Base-by-base conservation (phyloP, 2,888 invertebrate species). In the Ditylenchus weischeri region DNA sequence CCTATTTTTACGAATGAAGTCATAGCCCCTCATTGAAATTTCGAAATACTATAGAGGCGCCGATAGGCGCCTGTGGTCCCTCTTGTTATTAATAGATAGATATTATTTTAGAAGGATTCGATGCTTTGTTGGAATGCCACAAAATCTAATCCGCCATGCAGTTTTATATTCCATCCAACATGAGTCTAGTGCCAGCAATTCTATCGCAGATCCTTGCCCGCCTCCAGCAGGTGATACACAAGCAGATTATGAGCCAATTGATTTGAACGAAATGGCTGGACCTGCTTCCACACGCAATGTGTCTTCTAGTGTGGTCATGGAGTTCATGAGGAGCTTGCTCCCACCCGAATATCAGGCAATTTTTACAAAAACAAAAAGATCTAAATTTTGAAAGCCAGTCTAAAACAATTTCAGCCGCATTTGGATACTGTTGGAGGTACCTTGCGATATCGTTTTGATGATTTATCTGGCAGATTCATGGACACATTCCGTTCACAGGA, bases 111-210 rank as follows among this genome's bases (percentile, higher is more conserved):
- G 78, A 43, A 65, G 75, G 0, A 48, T 60, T 57, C 64, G 67
- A 21, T 61, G 69, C 50, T 79, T 73, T 62, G 65, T 71, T 47
- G 74, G 74, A 13, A 60, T 71, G n/a, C 77, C 79, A 7, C 69
- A 64, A 51, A 75, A 75, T 57, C 63, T 79, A 11, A 59, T 60
- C 19, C 72, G 79, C 11, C 75, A 78, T 38, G 74, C 70, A 6
- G 36, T 76, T 10, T 66, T 79, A n/a, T 63, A 73, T 43, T 78
- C 75, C 43, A 62, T 75, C 19, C 57, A 60, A 8, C 65, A 68
- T 10, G 51, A 57, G n/a, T 69, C 57, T 48, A 59, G 19, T 48
- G 19, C 51, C 19, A 59, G 23, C 36, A 21, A 59, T 54, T 38
- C 43, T 23, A 49, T 61, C n/a, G 58, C 60, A 51, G 69, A 73